phyloP scores from a whole-genome alignment of 2,797 vertebrate species.

The Setipinna tenuifilis region DNA sequence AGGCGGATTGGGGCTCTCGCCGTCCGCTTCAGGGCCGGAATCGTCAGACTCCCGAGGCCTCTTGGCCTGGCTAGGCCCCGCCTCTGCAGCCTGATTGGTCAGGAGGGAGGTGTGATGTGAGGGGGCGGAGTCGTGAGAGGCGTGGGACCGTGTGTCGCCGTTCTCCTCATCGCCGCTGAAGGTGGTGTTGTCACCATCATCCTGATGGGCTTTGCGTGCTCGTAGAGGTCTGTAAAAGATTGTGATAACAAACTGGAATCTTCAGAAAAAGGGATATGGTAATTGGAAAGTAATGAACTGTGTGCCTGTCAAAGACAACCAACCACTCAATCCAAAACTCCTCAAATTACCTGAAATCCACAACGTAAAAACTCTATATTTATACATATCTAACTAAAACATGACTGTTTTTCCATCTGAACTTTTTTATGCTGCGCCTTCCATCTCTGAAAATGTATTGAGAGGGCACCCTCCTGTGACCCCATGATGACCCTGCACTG shows the following conservation, averaged over 20 bases:
- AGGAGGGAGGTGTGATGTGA: constrained; percentile 58
- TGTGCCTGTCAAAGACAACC: no score
- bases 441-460: not conserved
- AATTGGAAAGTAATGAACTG: no score
- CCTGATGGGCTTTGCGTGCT: constrained; percentile 82
- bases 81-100: constrained; percentile 66
- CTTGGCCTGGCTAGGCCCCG: constrained; percentile 75
- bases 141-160: constrained; percentile 79
- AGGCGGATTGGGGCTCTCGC: constrained; percentile 73
- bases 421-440: not conserved
- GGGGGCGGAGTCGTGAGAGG: constrained; percentile 83
- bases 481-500: not conserved
- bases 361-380: no score
- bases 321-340: no score
- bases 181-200: constrained; percentile 86
- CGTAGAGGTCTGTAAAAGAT: constrained; percentile 78
- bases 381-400: no score
- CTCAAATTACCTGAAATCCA: no score
- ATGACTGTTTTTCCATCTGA: no score
- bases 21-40: constrained; percentile 75
- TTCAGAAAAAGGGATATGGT: not conserved
- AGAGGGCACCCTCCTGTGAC: not conserved
- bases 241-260: not conserved
- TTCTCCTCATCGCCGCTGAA: constrained; percentile 90
- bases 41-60: constrained; percentile 78